These are phyloP conservation scores for Rhogogaster chlorosoma DNA, from an alignment of 2,888 invertebrate genomes.

Conservation along the genomic window DNA sequence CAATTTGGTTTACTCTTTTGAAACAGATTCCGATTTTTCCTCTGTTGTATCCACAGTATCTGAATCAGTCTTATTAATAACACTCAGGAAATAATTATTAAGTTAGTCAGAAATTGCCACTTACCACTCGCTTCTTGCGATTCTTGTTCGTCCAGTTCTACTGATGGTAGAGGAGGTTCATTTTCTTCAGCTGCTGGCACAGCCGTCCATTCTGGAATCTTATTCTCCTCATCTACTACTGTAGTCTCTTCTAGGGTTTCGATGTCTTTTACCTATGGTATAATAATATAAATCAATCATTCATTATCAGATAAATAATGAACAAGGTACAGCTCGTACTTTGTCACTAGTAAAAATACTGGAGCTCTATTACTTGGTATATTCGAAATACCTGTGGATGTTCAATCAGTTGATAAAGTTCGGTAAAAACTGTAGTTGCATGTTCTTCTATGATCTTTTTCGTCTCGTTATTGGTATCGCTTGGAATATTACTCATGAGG, in stretches of 20 bases:
- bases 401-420: slow-evolving; percentile 26
- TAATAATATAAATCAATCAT: neutral
- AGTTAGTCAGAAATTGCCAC: neutral
- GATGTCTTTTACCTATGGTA: neutral
- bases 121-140: slow-evolving; percentile 3
- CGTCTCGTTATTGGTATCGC: slow-evolving; percentile 29
- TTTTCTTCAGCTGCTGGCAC: neutral
- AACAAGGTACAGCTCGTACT: neutral
- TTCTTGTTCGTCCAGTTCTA: neutral
- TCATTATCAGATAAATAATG: neutral
- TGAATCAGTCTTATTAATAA: neutral
- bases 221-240: neutral
- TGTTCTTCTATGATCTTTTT: slow-evolving; percentile 31
- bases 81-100: neutral
- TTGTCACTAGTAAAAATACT: neutral
- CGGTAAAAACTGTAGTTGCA: slow-evolving; percentile 1
- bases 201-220: neutral
- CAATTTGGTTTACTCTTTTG: neutral
- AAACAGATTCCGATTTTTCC: slow-evolving; percentile 13
- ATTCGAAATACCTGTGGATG: slow-evolving; percentile 1
- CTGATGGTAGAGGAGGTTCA: neutral
- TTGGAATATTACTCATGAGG: slow-evolving; percentile 33
- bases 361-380: neutral
- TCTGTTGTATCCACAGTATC: neutral
- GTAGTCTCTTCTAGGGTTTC: neutral